Percentiles rank a stretch among this genome's conserved stretches.
Evolutionary conservation across 2,888 invertebrate species (phyloP).

Genomic region (Coenonympha arcania): DNA sequence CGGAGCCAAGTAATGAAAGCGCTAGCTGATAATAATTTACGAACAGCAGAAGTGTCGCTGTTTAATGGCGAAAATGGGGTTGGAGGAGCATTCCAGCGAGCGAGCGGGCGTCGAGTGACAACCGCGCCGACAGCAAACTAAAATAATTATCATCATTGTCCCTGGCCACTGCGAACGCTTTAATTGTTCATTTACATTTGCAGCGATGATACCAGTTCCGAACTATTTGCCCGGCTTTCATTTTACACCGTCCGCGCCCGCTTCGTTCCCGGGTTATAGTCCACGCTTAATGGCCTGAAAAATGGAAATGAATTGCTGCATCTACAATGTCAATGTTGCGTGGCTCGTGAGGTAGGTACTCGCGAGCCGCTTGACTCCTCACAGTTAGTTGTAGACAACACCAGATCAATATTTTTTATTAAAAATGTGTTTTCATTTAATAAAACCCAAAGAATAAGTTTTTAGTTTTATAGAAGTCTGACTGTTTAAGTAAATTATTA

Average conservation of each 20-base stretch:
- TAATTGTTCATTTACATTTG: constrained; percentile 75
- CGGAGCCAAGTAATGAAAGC: constrained; percentile 68
- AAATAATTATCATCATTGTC: constrained; percentile 75
- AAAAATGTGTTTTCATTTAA: constrained; percentile 2
- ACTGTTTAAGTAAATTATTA: too few relatives aligned
- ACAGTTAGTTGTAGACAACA: neutral
- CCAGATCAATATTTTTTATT: constrained; percentile 1
- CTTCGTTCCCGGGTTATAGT: constrained; percentile 64
- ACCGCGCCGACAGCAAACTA: constrained; percentile 69
- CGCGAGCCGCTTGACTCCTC: constrained; percentile 9
- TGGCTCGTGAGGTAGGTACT: constrained; percentile 40
- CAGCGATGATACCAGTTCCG: constrained; percentile 71
- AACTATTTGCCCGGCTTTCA: constrained; percentile 69
- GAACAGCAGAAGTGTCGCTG: constrained; percentile 73
- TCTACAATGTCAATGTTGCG: constrained; percentile 54
- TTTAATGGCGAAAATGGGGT: constrained; percentile 60
- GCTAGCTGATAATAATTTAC: constrained; percentile 72
- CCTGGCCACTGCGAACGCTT: constrained; percentile 68
- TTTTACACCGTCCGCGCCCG: constrained; percentile 61
- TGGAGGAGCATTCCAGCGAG: constrained; percentile 67
- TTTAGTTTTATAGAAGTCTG: too few relatives aligned
- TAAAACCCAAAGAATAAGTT: too few relatives aligned
- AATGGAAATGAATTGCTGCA: constrained; percentile 69
- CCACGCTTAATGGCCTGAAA: constrained; percentile 70
- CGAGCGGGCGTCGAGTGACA: constrained; percentile 55